These are phyloP conservation scores for Acanthurus tractus DNA, from an alignment of 2,797 vertebrate species.

Conservation along the genomic window DNA sequence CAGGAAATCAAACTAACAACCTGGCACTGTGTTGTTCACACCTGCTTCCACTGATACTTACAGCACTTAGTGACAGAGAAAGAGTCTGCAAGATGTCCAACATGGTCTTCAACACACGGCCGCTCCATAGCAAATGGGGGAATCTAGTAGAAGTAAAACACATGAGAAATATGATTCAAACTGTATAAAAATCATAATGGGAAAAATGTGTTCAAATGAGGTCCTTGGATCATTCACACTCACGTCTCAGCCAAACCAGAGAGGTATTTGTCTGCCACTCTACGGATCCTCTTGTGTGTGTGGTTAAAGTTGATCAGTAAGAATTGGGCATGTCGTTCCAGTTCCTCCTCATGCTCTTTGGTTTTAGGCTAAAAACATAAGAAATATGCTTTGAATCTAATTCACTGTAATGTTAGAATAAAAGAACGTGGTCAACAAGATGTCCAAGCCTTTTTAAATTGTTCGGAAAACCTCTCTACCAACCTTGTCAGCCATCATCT, in stretches of 20 bases:
- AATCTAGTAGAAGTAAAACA: constrained; percentile 83
- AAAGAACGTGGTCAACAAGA: not conserved
- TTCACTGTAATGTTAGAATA: not conserved
- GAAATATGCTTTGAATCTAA: constrained; percentile 10
- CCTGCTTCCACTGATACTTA: constrained; percentile 78
- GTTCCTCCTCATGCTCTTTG: constrained; percentile 96
- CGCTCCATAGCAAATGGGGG: constrained; percentile 97
- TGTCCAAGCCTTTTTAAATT: not conserved
- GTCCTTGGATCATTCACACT: constrained; percentile 56
- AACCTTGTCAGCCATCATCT: constrained; percentile 99
- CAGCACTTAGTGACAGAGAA: constrained; percentile 92
- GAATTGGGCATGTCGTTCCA: constrained; percentile 97
- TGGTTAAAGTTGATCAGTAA: constrained; percentile 98
- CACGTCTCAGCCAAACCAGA: constrained; percentile 98
- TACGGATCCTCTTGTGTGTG: constrained; percentile 97
- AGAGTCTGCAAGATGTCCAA: constrained; percentile 95
- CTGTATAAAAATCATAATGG: not conserved
- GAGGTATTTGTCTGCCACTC: constrained; percentile 98
- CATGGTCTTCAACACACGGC: constrained; percentile 97
- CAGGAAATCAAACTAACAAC: not conserved
- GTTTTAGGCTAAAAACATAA: constrained; percentile 90
- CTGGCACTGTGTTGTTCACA: not conserved
- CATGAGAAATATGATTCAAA: not conserved
- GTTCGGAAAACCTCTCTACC: not conserved
- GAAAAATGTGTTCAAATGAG: not conserved